Evolutionary conservation across 1,140 invertebrate genomes (phyloP), one percentile per base, ranked within the genome.

Genomic region (Ridgeia piscesae): DNA sequence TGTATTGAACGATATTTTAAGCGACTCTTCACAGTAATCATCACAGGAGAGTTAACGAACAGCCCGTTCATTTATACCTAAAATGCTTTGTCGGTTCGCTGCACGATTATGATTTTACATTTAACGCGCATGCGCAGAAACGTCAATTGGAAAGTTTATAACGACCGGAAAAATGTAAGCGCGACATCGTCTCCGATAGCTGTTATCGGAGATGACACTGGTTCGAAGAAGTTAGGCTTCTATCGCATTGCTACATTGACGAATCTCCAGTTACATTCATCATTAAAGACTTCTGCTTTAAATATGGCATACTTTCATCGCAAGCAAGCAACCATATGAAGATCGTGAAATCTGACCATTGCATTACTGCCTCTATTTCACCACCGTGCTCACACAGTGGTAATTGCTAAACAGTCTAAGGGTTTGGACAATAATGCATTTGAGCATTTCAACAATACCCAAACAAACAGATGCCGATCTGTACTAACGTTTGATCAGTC

Each of bases 401-500:
- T 21, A 77, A 77, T 77, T 4, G 27, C 27, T 31, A 77, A 2
- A 77, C 58, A 77, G 6, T 77, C 11, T 77, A 77, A 21, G 17
- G 11, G 27, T 77, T 9, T 77, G 58, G 58, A 21, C 58, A 77
- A 77, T 9, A 77, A 77, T 77, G 27, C 58, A 77, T 9, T 31
- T 77, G 27, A 31, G 58, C 58, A 77, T 17, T 21, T 77, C 14
- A 31, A 31, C 58, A 77, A 77, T 9, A 77, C 11, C 27, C 58
- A 77, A 77, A 21, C 88, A 92, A 48, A 33, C 92, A 14, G n/a
- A n/a, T n/a, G n/a, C n/a, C n/a, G n/a, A n/a, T 17, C 35, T 14
- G 88, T 92, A 33, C 33, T 89, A 14, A 89, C 33, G 34, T n/a
- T n/a, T n/a, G n/a, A n/a, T n/a, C n/a, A n/a, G n/a, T 89, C 94